phyloP scores from a whole-genome alignment of 2,888 invertebrate species.

The Dryobotodes eremita region DNA sequence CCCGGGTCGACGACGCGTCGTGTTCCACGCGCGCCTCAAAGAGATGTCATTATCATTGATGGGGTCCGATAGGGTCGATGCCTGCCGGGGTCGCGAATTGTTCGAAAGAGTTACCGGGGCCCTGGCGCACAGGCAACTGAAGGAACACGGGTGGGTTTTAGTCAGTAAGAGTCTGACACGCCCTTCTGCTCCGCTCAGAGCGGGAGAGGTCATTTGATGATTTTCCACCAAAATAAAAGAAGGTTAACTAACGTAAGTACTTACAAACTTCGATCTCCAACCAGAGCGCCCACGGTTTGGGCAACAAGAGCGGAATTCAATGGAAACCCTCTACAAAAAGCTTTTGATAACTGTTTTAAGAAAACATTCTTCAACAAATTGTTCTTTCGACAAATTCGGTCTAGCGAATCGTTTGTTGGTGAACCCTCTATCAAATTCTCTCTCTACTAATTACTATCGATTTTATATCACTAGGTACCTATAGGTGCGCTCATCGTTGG shows the following conservation, averaged over 20 bases:
- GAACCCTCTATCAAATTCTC: conserved; percentile 15
- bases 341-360: conserved; percentile 36
- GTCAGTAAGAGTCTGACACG: too few relatives aligned
- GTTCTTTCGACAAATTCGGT: conserved; percentile 26
- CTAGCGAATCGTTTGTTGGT: conserved; percentile 20
- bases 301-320: conserved; percentile 15
- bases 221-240: too few relatives aligned
- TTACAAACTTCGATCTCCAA: neutral
- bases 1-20: too few relatives aligned
- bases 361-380: conserved; percentile 45
- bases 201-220: too few relatives aligned
- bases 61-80: too few relatives aligned
- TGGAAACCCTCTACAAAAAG: neutral
- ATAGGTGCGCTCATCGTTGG: neutral
- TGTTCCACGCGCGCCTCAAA: too few relatives aligned
- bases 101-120: too few relatives aligned
- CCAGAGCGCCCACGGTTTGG: neutral
- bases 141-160: too few relatives aligned
- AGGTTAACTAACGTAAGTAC: conserved; percentile 33
- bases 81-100: too few relatives aligned
- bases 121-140: too few relatives aligned
- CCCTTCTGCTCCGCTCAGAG: too few relatives aligned
- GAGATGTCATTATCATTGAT: too few relatives aligned
- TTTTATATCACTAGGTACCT: neutral
- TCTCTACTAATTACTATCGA: conserved; percentile 12